Conservation (phyloP, 1,140 invertebrate genomes). For the Colletes latitarsis region DNA sequence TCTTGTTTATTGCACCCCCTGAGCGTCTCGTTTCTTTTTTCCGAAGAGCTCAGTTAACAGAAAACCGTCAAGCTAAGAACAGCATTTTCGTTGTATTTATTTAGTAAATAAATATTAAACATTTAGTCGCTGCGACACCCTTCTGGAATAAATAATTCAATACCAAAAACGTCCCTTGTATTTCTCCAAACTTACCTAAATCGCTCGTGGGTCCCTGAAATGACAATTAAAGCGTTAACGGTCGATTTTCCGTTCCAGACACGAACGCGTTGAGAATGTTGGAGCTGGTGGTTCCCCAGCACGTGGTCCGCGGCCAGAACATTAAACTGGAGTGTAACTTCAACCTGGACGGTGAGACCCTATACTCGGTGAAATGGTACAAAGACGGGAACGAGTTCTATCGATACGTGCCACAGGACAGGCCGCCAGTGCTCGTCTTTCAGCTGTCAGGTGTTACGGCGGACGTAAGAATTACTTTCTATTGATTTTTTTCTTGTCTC, state of each 20-base stretch:
- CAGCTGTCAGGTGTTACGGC: constrained; percentile 84
- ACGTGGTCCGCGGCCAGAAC: constrained; percentile 85
- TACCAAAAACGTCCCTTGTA: no score
- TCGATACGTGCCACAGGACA: constrained; percentile 87
- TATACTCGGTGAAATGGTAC: constrained; percentile 92
- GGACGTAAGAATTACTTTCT: constrained; percentile 81
- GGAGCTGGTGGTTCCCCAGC: constrained; percentile 85
- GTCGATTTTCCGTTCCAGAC: constrained; percentile 45
- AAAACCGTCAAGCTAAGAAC: no score
- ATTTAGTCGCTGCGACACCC: no score
- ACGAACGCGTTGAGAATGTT: constrained; percentile 82
- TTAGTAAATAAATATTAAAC: no score
- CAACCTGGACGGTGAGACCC: constrained; percentile 84
- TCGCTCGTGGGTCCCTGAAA: no score
- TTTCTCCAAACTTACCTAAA: no score
- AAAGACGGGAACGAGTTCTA: constrained; percentile 90
- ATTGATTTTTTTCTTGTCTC: constrained; percentile 33
- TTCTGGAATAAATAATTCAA: no score
- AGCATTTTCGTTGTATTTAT: no score
- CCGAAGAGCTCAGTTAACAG: no score
- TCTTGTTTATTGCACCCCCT: no score
- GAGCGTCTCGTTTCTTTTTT: no score
- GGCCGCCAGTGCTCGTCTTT: constrained; percentile 84
- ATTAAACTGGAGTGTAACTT: constrained; percentile 84
- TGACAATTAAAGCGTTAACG: no score